Base-by-base conservation (phyloP, 1,140 invertebrate genomes). In the Dendrolimus kikuchii region DNA sequence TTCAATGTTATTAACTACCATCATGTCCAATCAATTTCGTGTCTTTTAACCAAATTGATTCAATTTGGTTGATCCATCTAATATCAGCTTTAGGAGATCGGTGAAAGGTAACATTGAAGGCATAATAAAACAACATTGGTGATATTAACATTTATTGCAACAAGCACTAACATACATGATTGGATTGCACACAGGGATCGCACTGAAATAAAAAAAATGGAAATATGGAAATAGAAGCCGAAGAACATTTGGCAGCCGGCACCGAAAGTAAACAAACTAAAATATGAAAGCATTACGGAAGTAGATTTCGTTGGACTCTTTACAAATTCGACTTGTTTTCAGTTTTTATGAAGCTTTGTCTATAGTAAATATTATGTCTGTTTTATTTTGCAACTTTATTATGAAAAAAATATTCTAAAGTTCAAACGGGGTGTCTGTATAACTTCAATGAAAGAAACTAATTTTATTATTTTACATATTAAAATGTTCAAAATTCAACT, bases 101-200 rank as follows among this genome's bases (percentile, higher is more conserved):
- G 23, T 3, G 23, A 48, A 38, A 6, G 52, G 60, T 59, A 60
- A 64, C 51, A 60, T 47, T 62, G 74, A 78, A 76, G 68, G 71
- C 72, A 74, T 74, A 82, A 81, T 81, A 80, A 84, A 84, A 81
- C 78, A 72, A 84, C 80, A 60, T 64, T 76, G 72, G 64, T 70
- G 69, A 63, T 60, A 65, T 37, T 51, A 78, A 83, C 69, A 81
- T 83, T 83, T 83, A 83, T 83, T 83, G 64, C 62, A 61, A 60
- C 59, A 56, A 53, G 71, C 60, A 68, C 67, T 66, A 48, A 60
- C 54, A 62, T 68, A 62, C 55, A 62, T 54, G 62, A 63, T 62
- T 59, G 61, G 63, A 56, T 66, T 67, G 66, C 55, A 40, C 51
- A 53, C 51, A 47, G 44, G 40, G 53, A 48, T 64, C 59, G 54